Evolutionary conservation across 2,113 vertebrate genomes (phyloP), one percentile per base, ranked within the genome.

Genomic region (Chlorocebus sabaeus): DNA sequence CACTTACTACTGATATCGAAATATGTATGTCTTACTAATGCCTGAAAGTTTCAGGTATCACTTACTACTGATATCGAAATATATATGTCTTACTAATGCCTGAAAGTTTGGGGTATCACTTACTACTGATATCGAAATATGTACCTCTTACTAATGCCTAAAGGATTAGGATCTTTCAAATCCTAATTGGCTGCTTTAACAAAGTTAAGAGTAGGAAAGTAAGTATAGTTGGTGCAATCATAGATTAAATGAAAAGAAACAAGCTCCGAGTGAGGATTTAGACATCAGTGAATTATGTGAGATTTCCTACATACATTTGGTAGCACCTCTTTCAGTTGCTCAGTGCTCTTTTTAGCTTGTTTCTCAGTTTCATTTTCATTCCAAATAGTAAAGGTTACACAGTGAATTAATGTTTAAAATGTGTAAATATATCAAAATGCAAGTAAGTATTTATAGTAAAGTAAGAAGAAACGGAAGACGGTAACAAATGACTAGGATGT

Each of bases 311-410:
- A 57, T 85, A 75, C 10, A 68, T 25, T 89, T 67, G 6, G 6
- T 48, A 43, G 18, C 82, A 95, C 45, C 55, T 87, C 67, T 81
- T 50, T 70, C 13, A 83, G 75, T 83, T 90, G 32, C 43, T 89
- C 14, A 0, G 27, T 35, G 45, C 22, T 93, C 43, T 8, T 80
- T 84, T 59, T 80, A n/a, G 5, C 25, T 85, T 79, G 25, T 40
- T 92, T 73, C 40, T 79, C 73, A 91, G 40, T 43, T 87, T 55
- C 50, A 35, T 89, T 79, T 96, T 78, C 27, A 52, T 96, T 86
- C 48, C 67, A 95, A 84, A 85, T 25, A 90, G 81, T 84, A 97
- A 97, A 97, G 45, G 80, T 61, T 90, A 95, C 55, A 3, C n/a
- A 59, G 70, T 75, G 89, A 95, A 59, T 80, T 86, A 61, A 89